phyloP scores from a whole-genome alignment of 2,797 vertebrate genomes.

The Paedocypris micromegethes region DNA sequence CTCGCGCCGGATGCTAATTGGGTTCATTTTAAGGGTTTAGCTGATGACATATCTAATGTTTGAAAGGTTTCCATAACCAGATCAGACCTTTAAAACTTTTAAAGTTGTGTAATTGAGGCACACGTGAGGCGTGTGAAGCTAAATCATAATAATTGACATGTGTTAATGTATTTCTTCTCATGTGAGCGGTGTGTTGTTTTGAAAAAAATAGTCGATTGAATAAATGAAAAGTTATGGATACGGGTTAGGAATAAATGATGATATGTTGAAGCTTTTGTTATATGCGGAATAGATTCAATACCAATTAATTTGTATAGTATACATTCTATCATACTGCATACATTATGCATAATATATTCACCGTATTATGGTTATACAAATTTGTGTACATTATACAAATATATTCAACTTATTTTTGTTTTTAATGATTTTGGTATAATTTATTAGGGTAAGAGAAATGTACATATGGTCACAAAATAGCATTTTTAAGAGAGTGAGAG shows the following conservation, averaged over 20 bases:
- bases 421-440: too few relatives aligned
- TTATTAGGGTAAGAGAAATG: too few relatives aligned
- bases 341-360: too few relatives aligned
- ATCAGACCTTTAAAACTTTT: neutral
- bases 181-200: conserved; percentile 1
- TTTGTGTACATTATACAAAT: too few relatives aligned
- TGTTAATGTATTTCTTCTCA: neutral
- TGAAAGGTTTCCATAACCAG: neutral
- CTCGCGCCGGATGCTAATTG: conserved; percentile 11
- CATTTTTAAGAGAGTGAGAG: too few relatives aligned
- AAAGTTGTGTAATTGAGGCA: conserved; percentile 19
- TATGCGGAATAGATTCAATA: too few relatives aligned
- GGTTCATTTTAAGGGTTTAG: neutral
- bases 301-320: too few relatives aligned
- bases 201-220: neutral
- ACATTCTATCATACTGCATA: too few relatives aligned
- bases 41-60: neutral
- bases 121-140: conserved; percentile 6
- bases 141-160: conserved; percentile 2
- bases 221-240: neutral
- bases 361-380: too few relatives aligned
- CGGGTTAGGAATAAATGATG: neutral
- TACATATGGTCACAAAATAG: too few relatives aligned
- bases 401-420: too few relatives aligned
- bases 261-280: too few relatives aligned